phyloP scores from a whole-genome alignment of 1,140 invertebrate species.

The Thaumetopoea pityocampa region DNA sequence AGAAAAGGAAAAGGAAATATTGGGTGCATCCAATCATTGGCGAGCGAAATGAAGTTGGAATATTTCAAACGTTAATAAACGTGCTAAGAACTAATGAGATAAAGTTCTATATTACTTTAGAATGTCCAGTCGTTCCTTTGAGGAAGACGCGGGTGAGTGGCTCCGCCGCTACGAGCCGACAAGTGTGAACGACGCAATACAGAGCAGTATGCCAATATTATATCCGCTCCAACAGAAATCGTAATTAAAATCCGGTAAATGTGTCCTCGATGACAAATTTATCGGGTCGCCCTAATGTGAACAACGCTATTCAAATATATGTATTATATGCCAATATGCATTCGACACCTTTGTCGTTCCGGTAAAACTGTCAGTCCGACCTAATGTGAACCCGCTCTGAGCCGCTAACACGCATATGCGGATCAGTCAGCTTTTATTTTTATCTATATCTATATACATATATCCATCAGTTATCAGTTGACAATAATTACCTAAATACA shows the following conservation, averaged over 20 bases:
- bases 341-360: too few relatives aligned
- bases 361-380: too few relatives aligned
- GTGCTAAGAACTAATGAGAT: too few relatives aligned
- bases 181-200: neutral
- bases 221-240: neutral
- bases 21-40: neutral
- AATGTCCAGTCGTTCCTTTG: neutral
- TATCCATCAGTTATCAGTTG: too few relatives aligned
- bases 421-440: too few relatives aligned
- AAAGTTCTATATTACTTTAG: too few relatives aligned
- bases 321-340: neutral
- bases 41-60: neutral
- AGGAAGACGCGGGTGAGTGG: neutral
- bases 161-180: neutral
- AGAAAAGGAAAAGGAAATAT: neutral
- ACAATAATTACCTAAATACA: too few relatives aligned
- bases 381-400: too few relatives aligned
- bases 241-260: neutral
- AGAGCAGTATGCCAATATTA: too few relatives aligned
- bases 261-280: neutral
- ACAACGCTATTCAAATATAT: too few relatives aligned
- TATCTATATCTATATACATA: too few relatives aligned
- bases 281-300: neutral
- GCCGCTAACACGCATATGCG: too few relatives aligned
- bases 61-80: neutral